These are phyloP conservation scores for Nycticorax nycticorax DNA, from an alignment of 2,113 vertebrate genomes.

Conservation along the genomic window DNA sequence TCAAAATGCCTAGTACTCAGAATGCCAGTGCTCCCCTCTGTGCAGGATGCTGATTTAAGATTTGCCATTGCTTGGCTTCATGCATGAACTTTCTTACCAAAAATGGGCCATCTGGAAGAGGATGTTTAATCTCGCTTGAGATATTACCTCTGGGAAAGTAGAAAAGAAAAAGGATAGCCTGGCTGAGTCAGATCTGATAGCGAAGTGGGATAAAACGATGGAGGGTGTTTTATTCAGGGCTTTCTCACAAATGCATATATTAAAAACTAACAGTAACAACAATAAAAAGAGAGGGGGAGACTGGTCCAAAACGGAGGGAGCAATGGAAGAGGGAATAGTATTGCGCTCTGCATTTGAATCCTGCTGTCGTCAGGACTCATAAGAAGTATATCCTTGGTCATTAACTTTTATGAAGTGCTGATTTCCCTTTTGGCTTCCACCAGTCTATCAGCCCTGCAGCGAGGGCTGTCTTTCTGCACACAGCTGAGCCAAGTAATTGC, in stretches of 20 bases:
- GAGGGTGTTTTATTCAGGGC: neutral
- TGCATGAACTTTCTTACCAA: neutral
- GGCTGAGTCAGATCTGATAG: neutral
- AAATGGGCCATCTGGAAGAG: neutral
- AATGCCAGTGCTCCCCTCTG: neutral
- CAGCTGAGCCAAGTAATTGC: neutral
- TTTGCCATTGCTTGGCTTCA: neutral
- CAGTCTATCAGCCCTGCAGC: neutral
- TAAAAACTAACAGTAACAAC: neutral
- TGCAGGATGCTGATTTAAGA: neutral
- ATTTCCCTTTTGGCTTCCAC: conserved; percentile 19
- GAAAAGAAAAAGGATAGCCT: neutral
- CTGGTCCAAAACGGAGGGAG: neutral
- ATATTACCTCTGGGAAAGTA: neutral
- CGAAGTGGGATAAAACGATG: neutral
- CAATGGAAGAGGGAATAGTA: neutral
- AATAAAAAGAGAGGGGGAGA: neutral
- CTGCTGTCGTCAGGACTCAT: neutral
- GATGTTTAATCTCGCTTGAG: neutral
- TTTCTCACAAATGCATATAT: neutral
- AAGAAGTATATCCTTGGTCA: neutral
- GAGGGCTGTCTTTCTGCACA: neutral
- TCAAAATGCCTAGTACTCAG: neutral
- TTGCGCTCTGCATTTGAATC: neutral
- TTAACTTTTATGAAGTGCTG: conserved; percentile 49